Evolutionary conservation across 1,140 invertebrate species (phyloP), one percentile per base, ranked within the genome.

Genomic region (Drosophila dunni): DNA sequence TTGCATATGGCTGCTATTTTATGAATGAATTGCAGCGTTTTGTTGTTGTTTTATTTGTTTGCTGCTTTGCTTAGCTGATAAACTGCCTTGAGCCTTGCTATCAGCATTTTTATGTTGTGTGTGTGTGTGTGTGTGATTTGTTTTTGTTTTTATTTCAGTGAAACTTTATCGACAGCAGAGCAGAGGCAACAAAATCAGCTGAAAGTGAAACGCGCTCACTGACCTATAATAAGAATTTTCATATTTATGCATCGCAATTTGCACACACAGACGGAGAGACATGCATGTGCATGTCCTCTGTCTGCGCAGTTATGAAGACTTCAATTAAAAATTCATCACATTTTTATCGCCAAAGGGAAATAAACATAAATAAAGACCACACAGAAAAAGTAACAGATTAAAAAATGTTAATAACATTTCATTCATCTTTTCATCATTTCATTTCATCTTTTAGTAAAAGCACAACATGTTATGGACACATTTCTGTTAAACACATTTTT

Each of bases 151-250:
- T 42, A 20, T 60, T 67, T 51, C 24, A 57, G 24, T 45, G 40
- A 24, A 45, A 20, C 61, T 70, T 79, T 86, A 86, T 86, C 82
- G 79, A 29, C 57, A 57, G 15, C 75, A 68, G 36, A 68, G 53
- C 57, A 57, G 53, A 51, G 24, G 33, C 46, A 48, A n/a, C 51
- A 51, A n/a, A 60, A 64, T 38, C 54, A 75, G 64, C 73, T 84
- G 79, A 86, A 86, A 86, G 82, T 80, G 71, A 86, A 86, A 79
- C 75, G 78, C 82, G 82, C 82, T 79, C 79, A 85, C 82, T 86
- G 82, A 86, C 82, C 82, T 86, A 86, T 86, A 81, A 86, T 86
- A 86, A 86, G 75, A 86, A 70, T 86, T 86, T 79, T 73, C 60
- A 86, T 64, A 76, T 76, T 86, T 72, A 60, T 86, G 68, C 82